Evolutionary conservation across 2,888 invertebrate species (phyloP).

Genomic region (Caenorhabditis doughertyi): DNA sequence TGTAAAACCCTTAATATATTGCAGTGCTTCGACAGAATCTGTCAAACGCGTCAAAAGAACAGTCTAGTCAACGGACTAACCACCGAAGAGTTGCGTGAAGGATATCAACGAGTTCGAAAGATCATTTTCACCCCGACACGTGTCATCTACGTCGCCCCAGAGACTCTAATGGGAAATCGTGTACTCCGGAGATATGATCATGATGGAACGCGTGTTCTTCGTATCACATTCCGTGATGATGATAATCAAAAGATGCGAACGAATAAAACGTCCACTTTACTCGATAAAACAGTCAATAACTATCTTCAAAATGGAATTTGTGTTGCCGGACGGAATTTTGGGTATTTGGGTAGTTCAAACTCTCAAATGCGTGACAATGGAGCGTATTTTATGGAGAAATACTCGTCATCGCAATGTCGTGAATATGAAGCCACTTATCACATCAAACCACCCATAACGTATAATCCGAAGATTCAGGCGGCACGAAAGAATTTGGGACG

Average conservation of each 20-base stretch:
- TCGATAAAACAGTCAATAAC: conserved; percentile 70
- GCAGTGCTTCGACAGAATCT: conserved; percentile 63
- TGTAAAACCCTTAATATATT: not conserved
- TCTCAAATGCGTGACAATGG: conserved; percentile 82
- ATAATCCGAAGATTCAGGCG: conserved; percentile 66
- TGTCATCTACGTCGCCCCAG: conserved; percentile 79
- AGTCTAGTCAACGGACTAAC: conserved; percentile 58
- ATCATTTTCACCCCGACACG: conserved; percentile 80
- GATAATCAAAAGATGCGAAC: conserved; percentile 71
- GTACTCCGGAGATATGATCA: conserved; percentile 77
- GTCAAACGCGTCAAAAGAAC: conserved; percentile 56
- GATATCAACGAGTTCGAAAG: conserved; percentile 73
- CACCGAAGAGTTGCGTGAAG: conserved; percentile 65
- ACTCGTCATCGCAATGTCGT: conserved; percentile 48
- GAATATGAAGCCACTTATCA: conserved; percentile 33
- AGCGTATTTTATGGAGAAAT: conserved; percentile 77
- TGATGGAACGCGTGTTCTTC: conserved; percentile 71
- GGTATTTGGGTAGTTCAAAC: conserved; percentile 82
- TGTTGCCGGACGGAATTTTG: conserved; percentile 75
- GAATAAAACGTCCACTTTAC: conserved; percentile 65
- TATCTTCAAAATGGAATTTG: conserved; percentile 71
- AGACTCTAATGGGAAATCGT: conserved; percentile 82
- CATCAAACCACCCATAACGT: conserved; percentile 33
- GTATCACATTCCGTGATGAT: conserved; percentile 70
- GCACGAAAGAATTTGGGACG: conserved; percentile 68